A percentile compares a stretch with the other conserved stretches of the same genome.
Evolutionary conservation across 92 coral and sea anemone species (phyloP).

Genomic region (Zoanthus sansibaricus): DNA sequence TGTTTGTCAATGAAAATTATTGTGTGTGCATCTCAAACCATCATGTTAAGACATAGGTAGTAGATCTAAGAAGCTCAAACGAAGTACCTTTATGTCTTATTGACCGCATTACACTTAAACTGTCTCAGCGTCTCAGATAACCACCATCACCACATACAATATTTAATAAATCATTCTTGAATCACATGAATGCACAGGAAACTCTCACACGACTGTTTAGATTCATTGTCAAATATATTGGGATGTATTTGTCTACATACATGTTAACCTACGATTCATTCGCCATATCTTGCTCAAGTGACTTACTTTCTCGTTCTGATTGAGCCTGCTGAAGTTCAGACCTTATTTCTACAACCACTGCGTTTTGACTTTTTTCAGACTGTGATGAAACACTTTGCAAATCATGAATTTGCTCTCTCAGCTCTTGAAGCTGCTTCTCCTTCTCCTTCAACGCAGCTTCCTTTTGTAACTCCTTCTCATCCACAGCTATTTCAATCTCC

Average conservation of each 20-base stretch:
- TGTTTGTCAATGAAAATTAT: too few species aligned
- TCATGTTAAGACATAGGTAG: too few species aligned
- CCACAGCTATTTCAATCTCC: slow-evolving; percentile 97
- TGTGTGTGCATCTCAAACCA: too few species aligned
- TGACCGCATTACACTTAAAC: too few species aligned
- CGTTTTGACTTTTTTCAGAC: slow-evolving; percentile 64
- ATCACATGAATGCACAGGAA: too few species aligned
- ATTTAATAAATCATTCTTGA: too few species aligned
- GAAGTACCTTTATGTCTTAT: too few species aligned
- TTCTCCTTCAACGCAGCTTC: slow-evolving; percentile 96
- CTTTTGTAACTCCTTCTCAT: slow-evolving; percentile 97
- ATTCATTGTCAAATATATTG: too few species aligned
- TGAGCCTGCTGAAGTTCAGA: slow-evolving; percentile 64
- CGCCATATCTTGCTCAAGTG: neutral
- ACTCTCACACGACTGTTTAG: too few species aligned
- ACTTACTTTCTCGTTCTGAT: slow-evolving; percentile 68
- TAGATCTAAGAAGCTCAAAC: too few species aligned
- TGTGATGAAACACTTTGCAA: slow-evolving; percentile 56
- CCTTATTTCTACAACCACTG: slow-evolving; percentile 47
- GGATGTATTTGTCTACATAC: neutral
- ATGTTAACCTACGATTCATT: neutral
- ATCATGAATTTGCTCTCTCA: slow-evolving; percentile 74
- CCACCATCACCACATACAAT: too few species aligned
- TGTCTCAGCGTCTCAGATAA: too few species aligned
- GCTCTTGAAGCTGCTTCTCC: slow-evolving; percentile 85